phyloP scores from a whole-genome alignment of 2,797 vertebrate genomes.

The Bucorvus abyssinicus region DNA sequence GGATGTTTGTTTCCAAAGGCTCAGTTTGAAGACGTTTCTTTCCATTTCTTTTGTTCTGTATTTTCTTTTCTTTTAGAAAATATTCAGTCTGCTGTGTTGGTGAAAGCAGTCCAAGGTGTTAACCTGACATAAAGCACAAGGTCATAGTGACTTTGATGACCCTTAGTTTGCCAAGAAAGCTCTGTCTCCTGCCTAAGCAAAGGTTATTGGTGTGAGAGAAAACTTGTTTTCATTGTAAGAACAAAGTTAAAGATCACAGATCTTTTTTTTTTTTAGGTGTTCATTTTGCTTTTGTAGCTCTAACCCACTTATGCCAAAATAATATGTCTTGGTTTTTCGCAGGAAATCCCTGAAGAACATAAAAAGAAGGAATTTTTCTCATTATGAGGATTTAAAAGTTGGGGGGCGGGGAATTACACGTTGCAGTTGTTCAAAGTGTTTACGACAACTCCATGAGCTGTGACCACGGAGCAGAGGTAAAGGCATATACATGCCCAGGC shows the following conservation, averaged over 20 bases:
- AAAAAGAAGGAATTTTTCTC: not conserved
- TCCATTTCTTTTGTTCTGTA: not conserved
- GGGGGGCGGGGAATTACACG: not conserved
- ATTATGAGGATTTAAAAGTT: not conserved
- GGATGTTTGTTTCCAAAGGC: not conserved
- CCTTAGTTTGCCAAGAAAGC: not conserved
- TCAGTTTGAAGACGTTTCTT: not conserved
- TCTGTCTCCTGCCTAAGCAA: not conserved
- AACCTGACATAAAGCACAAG: not conserved
- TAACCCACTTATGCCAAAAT: not conserved
- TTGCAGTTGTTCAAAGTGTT: not conserved
- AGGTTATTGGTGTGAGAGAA: not conserved
- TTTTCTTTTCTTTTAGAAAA: not conserved
- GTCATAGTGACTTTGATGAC: not conserved
- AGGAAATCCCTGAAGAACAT: not conserved
- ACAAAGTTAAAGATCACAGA: not conserved
- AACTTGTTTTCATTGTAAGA: not conserved
- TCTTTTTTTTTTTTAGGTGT: not conserved
- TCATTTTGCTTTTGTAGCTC: not conserved
- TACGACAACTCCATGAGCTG: not conserved
- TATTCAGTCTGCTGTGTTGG: not conserved
- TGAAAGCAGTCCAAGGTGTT: not conserved
- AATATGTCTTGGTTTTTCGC: not conserved
- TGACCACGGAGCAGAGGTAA: not conserved
- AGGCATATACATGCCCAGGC: not conserved